Evolutionary conservation across 2,888 invertebrate species (phyloP).

Genomic region (Campoplex nolae): DNA sequence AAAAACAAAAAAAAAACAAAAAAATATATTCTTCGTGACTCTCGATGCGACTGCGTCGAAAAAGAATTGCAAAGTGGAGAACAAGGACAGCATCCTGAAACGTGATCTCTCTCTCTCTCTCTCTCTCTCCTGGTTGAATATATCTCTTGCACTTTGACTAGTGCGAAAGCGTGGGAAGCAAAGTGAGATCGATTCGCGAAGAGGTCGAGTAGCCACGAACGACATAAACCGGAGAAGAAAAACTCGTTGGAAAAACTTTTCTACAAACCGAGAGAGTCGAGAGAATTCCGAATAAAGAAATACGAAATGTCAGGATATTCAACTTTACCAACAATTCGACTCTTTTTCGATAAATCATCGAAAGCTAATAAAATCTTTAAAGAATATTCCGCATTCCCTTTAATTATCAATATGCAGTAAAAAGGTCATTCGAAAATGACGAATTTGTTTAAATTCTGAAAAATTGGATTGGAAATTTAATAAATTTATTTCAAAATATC

Average conservation of each 20-base stretch:
- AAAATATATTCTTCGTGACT: background rate
- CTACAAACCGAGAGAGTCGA: background rate
- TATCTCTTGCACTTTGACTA: constrained; percentile 12
- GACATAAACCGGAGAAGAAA: background rate
- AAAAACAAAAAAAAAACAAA: background rate
- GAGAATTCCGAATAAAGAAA: background rate
- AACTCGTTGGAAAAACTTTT: constrained; percentile 4
- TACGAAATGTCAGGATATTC: background rate
- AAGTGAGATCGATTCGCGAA: constrained; percentile 46
- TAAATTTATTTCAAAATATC: no score
- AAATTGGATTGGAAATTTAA: no score
- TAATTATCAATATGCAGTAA: background rate
- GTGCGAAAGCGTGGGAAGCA: constrained; percentile 17
- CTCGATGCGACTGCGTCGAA: background rate
- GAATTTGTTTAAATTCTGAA: no score
- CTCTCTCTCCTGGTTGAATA: background rate
- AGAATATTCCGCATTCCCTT: background rate
- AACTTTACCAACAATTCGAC: background rate
- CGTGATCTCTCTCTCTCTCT: background rate
- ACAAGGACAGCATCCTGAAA: constrained; percentile 2
- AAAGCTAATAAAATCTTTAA: background rate
- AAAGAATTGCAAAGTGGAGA: background rate
- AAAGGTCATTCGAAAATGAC: no score
- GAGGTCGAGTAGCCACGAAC: constrained; percentile 25
- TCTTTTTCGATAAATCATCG: no score